Evolutionary conservation across 2,113 vertebrate genomes (phyloP).

Genomic region (Mixornis gularis): DNA sequence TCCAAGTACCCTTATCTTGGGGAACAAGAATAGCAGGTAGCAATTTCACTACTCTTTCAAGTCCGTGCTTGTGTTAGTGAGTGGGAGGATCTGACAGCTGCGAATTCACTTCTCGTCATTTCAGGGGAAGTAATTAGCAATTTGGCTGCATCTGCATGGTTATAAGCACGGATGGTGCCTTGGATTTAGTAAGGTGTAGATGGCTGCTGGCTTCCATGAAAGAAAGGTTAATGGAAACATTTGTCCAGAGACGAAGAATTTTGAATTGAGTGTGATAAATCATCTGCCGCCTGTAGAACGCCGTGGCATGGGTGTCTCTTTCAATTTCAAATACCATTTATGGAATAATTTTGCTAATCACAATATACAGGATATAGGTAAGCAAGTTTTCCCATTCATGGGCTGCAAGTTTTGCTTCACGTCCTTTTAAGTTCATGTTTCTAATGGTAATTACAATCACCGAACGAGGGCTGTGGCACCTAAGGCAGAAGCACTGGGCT

Average conservation of each 20-base stretch:
- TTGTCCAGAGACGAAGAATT: background rate
- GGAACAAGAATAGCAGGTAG: constrained; percentile 11
- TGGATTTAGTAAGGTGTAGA: constrained; percentile 8
- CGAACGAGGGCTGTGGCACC: background rate
- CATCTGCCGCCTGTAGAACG: background rate
- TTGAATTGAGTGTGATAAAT: background rate
- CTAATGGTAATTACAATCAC: too few relatives aligned
- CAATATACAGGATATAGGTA: background rate
- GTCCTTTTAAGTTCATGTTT: background rate
- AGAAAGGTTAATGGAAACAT: constrained; percentile 27
- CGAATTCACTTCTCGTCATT: background rate
- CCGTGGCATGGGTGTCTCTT: background rate
- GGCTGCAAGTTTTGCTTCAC: background rate
- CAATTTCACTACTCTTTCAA: constrained; percentile 34
- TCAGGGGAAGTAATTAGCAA: constrained; percentile 29
- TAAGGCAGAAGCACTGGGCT: fast-evolving
- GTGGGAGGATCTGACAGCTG: constrained; percentile 15
- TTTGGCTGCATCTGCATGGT: background rate
- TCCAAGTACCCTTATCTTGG: background rate
- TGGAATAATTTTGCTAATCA: background rate
- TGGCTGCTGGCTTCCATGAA: background rate
- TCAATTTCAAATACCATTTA: background rate
- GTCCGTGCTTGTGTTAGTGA: background rate
- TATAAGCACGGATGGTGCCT: background rate
- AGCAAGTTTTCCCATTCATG: background rate